Evolutionary conservation across 2,797 vertebrate genomes (phyloP).

Genomic region (Acomys russatus): DNA sequence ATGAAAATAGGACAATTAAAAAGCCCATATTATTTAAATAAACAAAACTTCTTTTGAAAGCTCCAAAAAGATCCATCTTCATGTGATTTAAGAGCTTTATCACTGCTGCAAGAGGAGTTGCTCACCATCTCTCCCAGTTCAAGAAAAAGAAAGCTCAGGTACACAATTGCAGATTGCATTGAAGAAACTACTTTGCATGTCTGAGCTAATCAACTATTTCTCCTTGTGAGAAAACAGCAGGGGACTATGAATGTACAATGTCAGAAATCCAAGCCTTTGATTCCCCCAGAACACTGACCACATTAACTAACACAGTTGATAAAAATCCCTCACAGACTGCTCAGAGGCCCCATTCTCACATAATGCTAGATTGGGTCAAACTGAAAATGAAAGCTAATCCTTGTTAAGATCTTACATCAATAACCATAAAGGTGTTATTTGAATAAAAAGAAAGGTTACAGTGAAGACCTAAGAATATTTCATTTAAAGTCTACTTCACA

Average conservation of each 20-base stretch:
- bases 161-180: neutral
- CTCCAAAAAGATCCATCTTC: neutral
- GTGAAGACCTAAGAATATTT: neutral
- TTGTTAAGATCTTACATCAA: neutral
- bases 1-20: neutral
- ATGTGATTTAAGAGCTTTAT: neutral
- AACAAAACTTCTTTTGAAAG: neutral
- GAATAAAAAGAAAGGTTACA: neutral
- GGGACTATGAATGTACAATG: neutral
- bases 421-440: neutral
- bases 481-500: neutral
- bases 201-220: neutral
- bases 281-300: neutral
- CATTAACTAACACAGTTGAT: neutral
- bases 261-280: neutral
- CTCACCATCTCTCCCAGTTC: neutral
- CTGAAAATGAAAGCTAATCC: neutral
- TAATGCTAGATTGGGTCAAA: neutral
- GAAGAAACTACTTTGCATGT: conserved; percentile 27
- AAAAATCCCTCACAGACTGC: neutral
- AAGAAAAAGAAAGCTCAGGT: neutral
- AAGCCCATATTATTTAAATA: neutral
- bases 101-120: neutral
- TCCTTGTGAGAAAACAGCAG: neutral
- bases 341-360: neutral